These are phyloP conservation scores for Idaea straminata DNA, from an alignment of 2,888 invertebrate species.

Conservation along the genomic window DNA sequence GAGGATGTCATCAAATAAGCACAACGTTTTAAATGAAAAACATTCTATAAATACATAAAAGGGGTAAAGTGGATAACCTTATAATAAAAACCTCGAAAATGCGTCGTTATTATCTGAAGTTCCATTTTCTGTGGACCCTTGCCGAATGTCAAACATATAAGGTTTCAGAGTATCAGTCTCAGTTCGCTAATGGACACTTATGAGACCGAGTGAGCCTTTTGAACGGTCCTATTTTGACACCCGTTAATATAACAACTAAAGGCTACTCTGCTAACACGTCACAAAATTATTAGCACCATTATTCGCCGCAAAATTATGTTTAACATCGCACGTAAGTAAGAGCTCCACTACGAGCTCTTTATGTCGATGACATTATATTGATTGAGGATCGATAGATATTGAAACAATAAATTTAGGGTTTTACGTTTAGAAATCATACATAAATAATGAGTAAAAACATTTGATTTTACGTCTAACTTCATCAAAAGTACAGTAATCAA, in stretches of 20 bases:
- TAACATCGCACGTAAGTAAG: neutral
- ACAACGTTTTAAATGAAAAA: conserved; percentile 6
- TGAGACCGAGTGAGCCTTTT: conserved; percentile 55
- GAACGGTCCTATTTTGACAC: conserved; percentile 53
- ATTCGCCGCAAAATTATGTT: conserved; percentile 12
- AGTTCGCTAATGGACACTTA: conserved; percentile 70
- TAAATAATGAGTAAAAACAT: too few relatives aligned
- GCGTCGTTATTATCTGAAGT: conserved; percentile 44
- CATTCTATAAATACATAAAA: conserved; percentile 12
- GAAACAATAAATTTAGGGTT: too few relatives aligned
- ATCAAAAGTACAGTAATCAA: neutral
- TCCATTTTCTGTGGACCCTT: conserved; percentile 55
- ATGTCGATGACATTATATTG: neutral
- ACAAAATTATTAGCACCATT: conserved; percentile 28
- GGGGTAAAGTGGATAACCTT: conserved; percentile 16
- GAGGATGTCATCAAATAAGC: neutral
- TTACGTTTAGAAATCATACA: too few relatives aligned
- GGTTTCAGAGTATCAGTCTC: conserved; percentile 66
- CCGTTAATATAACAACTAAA: conserved; percentile 45
- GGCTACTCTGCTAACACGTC: conserved; percentile 31
- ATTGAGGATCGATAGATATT: neutral
- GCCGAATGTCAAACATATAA: conserved; percentile 69
- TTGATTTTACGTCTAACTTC: too few relatives aligned
- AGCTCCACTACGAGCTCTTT: neutral
- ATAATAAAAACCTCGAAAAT: conserved; percentile 45